phyloP scores from a whole-genome alignment of 2,797 vertebrate species.

The Spheniscus humboldti region DNA sequence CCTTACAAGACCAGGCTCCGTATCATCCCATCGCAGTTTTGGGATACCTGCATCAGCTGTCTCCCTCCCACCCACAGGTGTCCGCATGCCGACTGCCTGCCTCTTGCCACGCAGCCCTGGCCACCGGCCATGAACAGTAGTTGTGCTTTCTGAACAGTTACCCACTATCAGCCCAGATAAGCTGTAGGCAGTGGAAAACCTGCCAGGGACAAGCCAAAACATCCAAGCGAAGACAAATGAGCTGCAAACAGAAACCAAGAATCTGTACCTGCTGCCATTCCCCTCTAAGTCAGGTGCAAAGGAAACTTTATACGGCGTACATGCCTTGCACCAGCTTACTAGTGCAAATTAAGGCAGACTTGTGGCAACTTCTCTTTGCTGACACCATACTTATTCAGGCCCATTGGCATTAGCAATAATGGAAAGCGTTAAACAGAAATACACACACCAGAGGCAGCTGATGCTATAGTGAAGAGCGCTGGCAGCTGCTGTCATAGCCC shows the following conservation, averaged over 20 bases:
- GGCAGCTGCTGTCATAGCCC: background rate
- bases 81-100: rapidly evolving
- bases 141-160: background rate
- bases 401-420: background rate
- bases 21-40: background rate
- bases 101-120: background rate
- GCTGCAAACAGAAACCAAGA: background rate
- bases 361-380: background rate
- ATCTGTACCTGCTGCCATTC: background rate
- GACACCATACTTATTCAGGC: background rate
- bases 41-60: background rate
- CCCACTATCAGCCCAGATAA: background rate
- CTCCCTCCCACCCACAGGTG: background rate
- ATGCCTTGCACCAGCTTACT: background rate
- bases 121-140: background rate
- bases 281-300: background rate
- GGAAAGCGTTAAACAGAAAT: background rate
- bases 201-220: background rate
- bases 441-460: background rate
- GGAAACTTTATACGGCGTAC: rapidly evolving
- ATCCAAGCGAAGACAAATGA: background rate
- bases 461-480: background rate
- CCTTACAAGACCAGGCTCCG: rapidly evolving
- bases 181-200: background rate
- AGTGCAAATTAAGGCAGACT: background rate